Base-by-base conservation (phyloP, 2,113 vertebrate genomes). In the Salvelinus alpinus region DNA sequence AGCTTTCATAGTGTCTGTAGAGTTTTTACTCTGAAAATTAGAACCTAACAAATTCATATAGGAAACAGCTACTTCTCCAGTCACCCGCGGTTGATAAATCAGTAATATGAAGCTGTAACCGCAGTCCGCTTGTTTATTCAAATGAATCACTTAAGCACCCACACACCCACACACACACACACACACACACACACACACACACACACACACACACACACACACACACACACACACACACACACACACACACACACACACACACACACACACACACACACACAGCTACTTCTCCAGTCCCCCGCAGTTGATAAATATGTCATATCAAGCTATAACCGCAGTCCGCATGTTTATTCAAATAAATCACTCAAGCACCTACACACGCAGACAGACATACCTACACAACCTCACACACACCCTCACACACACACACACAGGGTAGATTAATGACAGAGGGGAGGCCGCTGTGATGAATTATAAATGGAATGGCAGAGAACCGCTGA, bases 381-480 rank as follows among this genome's bases (percentile, higher is more conserved):
- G 9, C 51, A 29, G 51, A 59, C 51, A 18, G 18, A 29, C 51
- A 20, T 14, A 31, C 51, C 14, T 12, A 71, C 27, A 16, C 57
- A 59, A 31, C 31, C 34, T 38, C 7, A 9, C 34, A 38, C 34
- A 34, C 31, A 34, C 31, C 5, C 5, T 6, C 31, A 8, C 7
- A 38, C 34, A 8, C 9, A 64, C 44, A 75, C 73, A 68, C 47
- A 70, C 38, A 73, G 9, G 14, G 13, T 11, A 44, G 67, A 74
- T 71, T 60, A 74, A 74, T 81, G 72, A 59, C 54, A 73, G 71
- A 13, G n/a, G 8, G 44, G 66, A 81, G 64, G 54, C 5, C 5
- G 1, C 64, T 29, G 12, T 64, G 74, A 74, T 83, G 51, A 74
- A 67, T 71, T 71, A 71, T 74, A 59, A 72, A 82, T 70, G 57